Percentiles rank a stretch among this genome's conserved stretches.
Conservation (phyloP, 2,888 invertebrate species). For the Glaucopsyche alexis region DNA sequence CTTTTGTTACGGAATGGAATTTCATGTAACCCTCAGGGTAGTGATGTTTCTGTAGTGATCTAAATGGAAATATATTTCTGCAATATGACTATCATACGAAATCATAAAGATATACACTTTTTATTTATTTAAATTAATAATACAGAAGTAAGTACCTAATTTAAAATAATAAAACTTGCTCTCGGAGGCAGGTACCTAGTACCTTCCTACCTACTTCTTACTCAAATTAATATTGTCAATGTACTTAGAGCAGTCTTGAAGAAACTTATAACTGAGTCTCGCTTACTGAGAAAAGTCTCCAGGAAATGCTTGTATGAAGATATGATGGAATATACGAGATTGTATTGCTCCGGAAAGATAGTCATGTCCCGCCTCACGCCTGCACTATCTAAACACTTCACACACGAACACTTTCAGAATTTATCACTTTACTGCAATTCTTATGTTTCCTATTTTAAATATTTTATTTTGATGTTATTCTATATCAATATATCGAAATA, state of each 20-base stretch:
- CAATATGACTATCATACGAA: neutral
- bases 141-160: neutral
- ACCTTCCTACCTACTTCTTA: too few relatives aligned
- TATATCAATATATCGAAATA: neutral
- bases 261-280: neutral
- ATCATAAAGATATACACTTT: too few relatives aligned
- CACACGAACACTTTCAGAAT: constrained; percentile 18
- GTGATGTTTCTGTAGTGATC: neutral
- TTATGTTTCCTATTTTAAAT: constrained; percentile 10
- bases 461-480: neutral
- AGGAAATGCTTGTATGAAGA: neutral
- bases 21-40: neutral
- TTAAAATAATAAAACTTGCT: neutral
- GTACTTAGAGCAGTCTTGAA: neutral
- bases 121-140: neutral
- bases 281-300: neutral
- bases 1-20: constrained; percentile 1
- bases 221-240: too few relatives aligned
- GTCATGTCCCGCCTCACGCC: constrained; percentile 1
- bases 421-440: neutral
- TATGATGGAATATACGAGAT: constrained; percentile 12
- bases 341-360: constrained; percentile 3
- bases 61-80: neutral
- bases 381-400: constrained; percentile 20
- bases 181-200: too few relatives aligned